Evolutionary conservation across 2,888 invertebrate species (phyloP).

Genomic region (Apamea anceps): DNA sequence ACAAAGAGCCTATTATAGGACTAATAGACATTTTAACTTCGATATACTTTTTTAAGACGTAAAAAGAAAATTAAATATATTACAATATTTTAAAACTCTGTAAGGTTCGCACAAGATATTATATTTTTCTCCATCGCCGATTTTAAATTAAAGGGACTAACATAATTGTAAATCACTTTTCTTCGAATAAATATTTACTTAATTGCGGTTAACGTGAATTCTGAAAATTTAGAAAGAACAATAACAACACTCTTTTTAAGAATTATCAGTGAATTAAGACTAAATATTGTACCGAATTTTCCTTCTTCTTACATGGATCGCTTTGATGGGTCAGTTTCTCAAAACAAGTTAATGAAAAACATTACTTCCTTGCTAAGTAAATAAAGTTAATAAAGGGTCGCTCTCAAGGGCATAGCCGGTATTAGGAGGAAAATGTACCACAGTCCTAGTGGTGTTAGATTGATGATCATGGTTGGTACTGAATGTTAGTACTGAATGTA

Average conservation of each 20-base stretch:
- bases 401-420: conserved; percentile 31
- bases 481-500: too few relatives aligned
- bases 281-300: not conserved
- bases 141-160: not conserved
- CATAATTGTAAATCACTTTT: not conserved
- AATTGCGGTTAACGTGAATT: not conserved
- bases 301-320: not conserved
- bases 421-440: conserved; percentile 39
- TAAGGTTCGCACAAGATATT: not conserved
- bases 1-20: not conserved
- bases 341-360: conserved; percentile 25
- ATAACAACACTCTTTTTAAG: not conserved
- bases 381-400: conserved; percentile 22
- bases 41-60: not conserved
- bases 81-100: not conserved
- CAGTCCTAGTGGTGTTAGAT: conserved; percentile 41
- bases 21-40: not conserved
- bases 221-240: not conserved
- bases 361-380: conserved; percentile 7
- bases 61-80: not conserved
- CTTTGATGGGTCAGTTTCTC: conserved; percentile 7
- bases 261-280: not conserved
- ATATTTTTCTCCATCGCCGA: not conserved
- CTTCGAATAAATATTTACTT: not conserved
- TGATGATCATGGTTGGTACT: conserved; percentile 48